These are phyloP conservation scores for Macroramphosus scolopax DNA, from an alignment of 2,797 vertebrate species.

Conservation along the genomic window DNA sequence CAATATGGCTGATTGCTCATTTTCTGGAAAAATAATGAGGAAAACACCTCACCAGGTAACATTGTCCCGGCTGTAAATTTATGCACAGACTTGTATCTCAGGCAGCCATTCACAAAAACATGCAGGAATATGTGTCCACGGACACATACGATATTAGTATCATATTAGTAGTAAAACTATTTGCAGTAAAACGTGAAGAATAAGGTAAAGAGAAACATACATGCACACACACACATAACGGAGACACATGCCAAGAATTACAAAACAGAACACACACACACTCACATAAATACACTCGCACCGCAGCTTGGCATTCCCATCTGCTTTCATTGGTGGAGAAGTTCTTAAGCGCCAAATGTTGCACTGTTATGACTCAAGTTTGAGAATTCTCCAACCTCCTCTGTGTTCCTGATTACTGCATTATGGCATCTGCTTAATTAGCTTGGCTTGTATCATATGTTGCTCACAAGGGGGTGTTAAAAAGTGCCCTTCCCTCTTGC, in stretches of 20 bases:
- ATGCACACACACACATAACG: slow-evolving; percentile 14
- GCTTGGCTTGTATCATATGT: slow-evolving; percentile 78
- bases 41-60: slow-evolving; percentile 74
- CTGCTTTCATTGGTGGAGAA: slow-evolving; percentile 70
- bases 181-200: slow-evolving; percentile 24
- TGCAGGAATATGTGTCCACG: neutral
- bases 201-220: slow-evolving; percentile 13
- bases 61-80: slow-evolving; percentile 65
- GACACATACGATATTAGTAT: slow-evolving; percentile 14
- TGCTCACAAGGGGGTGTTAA: slow-evolving; percentile 75
- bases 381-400: slow-evolving; percentile 73
- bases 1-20: slow-evolving; percentile 81
- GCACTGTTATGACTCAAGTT: slow-evolving; percentile 75
- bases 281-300: slow-evolving; percentile 57
- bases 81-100: too few species aligned
- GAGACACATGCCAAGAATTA: slow-evolving; percentile 22
- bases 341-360: slow-evolving; percentile 78
- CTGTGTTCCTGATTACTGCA: slow-evolving; percentile 77
- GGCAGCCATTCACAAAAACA: slow-evolving; percentile 1
- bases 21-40: slow-evolving; percentile 80
- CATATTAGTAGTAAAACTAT: too few species aligned
- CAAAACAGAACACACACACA: slow-evolving; percentile 33
- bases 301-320: slow-evolving; percentile 67
- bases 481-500: slow-evolving; percentile 76
- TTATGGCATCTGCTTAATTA: slow-evolving; percentile 81